phyloP scores from a whole-genome alignment of 2,888 invertebrate species.

The Melanostoma mellinum region DNA sequence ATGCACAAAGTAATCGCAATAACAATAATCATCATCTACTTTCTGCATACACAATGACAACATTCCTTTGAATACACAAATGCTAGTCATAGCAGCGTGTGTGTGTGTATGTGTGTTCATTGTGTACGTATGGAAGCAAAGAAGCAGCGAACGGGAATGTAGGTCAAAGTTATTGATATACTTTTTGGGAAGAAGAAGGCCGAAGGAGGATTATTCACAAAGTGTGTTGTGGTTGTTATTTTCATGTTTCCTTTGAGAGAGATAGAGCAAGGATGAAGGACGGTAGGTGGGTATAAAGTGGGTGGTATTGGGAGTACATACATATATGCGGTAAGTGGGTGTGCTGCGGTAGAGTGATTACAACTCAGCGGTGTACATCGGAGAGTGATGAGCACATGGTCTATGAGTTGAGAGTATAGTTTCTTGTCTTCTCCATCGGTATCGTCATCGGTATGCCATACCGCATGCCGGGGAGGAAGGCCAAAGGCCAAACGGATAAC shows the following conservation, averaged over 20 bases:
- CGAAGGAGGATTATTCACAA: constrained; percentile 18
- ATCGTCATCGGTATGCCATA: background rate
- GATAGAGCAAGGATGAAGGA: constrained; percentile 35
- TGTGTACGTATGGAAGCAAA: constrained; percentile 24
- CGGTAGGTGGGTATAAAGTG: constrained; percentile 9
- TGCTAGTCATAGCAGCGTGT: background rate
- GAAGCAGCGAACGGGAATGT: constrained; percentile 36
- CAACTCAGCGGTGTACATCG: constrained; percentile 48
- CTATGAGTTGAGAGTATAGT: constrained; percentile 21
- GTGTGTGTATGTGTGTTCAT: background rate
- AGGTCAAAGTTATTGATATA: constrained; percentile 71
- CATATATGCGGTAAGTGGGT: constrained; percentile 13
- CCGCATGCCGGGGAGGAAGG: background rate
- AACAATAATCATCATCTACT: constrained; percentile 62
- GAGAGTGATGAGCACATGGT: constrained; percentile 58
- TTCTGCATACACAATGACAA: constrained; percentile 51
- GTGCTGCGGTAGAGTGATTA: constrained; percentile 53
- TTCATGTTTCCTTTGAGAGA: constrained; percentile 58
- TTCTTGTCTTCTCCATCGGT: background rate
- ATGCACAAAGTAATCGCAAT: constrained; percentile 60
- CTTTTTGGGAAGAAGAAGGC: constrained; percentile 16
- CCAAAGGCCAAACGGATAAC: constrained; percentile 2
- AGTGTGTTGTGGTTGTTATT: constrained; percentile 61
- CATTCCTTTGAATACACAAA: background rate
- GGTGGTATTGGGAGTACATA: background rate